Conservation (phyloP, 2,888 invertebrate genomes). For the Limenitis camilla region DNA sequence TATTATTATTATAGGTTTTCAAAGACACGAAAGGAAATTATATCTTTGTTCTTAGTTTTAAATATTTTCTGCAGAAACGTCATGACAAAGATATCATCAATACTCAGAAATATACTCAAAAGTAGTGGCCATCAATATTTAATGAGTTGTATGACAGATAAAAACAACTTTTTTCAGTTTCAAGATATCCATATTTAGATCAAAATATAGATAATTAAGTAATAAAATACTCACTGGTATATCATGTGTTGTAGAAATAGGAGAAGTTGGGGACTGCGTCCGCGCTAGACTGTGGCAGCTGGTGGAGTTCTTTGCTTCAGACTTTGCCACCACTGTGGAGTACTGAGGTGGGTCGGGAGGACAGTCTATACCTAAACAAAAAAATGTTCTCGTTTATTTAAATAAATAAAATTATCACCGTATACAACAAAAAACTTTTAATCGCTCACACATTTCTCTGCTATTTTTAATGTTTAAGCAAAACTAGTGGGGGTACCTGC, state of each 20-base stretch:
- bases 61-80: too few species aligned
- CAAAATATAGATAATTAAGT: neutral
- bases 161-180: neutral
- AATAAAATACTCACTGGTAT: slow-evolving; percentile 45
- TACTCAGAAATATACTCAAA: too few species aligned
- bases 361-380: slow-evolving; percentile 45
- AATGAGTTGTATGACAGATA: neutral
- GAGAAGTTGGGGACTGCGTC: slow-evolving; percentile 52
- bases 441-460: too few species aligned
- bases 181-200: neutral
- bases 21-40: too few species aligned
- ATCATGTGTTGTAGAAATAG: slow-evolving; percentile 50
- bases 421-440: too few species aligned
- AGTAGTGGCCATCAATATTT: too few species aligned
- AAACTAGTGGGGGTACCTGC: too few species aligned
- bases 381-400: neutral
- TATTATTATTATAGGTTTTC: too few species aligned
- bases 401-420: too few species aligned
- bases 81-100: too few species aligned
- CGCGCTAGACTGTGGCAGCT: slow-evolving; percentile 56
- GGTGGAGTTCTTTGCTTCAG: slow-evolving; percentile 50
- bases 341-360: slow-evolving; percentile 62
- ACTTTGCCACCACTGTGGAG: slow-evolving; percentile 45
- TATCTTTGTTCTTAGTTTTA: too few species aligned
- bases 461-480: too few species aligned